These are phyloP conservation scores for Penaeus monodon DNA, from an alignment of 2,888 invertebrate species.

Conservation along the genomic window DNA sequence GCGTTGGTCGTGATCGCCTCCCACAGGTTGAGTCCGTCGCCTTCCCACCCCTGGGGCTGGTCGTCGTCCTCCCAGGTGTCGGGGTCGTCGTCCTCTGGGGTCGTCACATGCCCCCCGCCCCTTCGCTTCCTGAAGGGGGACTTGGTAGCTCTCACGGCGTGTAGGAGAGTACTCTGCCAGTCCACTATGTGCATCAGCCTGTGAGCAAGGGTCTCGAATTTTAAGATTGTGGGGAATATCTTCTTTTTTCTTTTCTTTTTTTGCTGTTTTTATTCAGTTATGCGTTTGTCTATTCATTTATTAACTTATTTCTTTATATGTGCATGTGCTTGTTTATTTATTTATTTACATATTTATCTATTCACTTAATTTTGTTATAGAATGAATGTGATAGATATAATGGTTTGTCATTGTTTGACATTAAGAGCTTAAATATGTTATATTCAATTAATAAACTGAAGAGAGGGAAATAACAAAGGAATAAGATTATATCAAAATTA, in stretches of 20 bases:
- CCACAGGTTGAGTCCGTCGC: constrained; percentile 43
- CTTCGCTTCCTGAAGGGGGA: neutral
- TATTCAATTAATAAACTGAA: too few relatives aligned
- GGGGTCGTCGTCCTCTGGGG: neutral
- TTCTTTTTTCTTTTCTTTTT: too few relatives aligned
- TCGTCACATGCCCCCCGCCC: neutral
- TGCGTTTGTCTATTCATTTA: too few relatives aligned
- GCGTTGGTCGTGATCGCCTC: constrained; percentile 28
- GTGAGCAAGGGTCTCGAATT: neutral
- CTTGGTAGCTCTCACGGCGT: constrained; percentile 7
- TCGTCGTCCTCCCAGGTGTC: neutral
- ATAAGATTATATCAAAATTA: too few relatives aligned
- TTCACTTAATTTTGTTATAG: too few relatives aligned
- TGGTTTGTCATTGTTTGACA: too few relatives aligned
- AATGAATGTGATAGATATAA: too few relatives aligned
- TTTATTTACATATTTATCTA: neutral
- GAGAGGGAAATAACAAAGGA: too few relatives aligned
- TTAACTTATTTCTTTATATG: neutral
- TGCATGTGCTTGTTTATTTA: neutral
- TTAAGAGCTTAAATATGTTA: too few relatives aligned
- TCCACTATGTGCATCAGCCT: constrained; percentile 56
- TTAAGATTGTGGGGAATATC: too few relatives aligned
- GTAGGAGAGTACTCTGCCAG: constrained; percentile 37
- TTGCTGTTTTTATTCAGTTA: too few relatives aligned
- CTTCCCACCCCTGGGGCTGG: neutral